Evolutionary conservation across 1,140 invertebrate species (phyloP), one percentile per base, ranked within the genome.

Genomic region (Anastrepha obliqua): DNA sequence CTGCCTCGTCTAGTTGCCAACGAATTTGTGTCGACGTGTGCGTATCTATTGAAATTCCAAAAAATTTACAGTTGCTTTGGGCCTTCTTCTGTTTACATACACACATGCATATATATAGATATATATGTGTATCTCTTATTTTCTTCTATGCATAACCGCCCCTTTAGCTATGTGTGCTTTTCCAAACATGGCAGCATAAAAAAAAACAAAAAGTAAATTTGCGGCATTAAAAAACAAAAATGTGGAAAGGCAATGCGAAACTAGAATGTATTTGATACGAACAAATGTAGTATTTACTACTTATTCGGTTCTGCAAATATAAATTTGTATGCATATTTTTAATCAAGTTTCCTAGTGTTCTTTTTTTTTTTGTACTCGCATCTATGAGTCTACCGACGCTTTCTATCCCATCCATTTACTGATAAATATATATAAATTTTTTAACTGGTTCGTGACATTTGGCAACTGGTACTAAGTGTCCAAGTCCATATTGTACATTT

Each of bases 381-480:
- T 29, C 29, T 1, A 1, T 29, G 29, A 1, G 29, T 29, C 29
- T 29, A 1, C 29, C 29, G 29, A 29, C n/a, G n/a, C 1, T 62
- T 55, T 55, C 11, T 15, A 15, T 4, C 1, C n/a, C 29, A 11
- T 55, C 44, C 15, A 81, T 51, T 55, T 81, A 17, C 17, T 81
- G 17, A 29, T 3, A 62, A 62, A 62, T 55, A 55, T 29, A 29
- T 29, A 29, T 29, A 29, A 47, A 8, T 81, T 81, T 47, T 47
- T 81, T 81, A 81, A 55, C 74, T 81, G 17, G 47, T 20, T 81
- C 74, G 74, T 81, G 74, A 81, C 74, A 81, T 81, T 81, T 81
- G 74, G 74, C 47, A 81, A 81, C n/a, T 81, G 74, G 47, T 81
- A 81, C 74, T 58, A 81, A 81, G 74, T 81, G 55, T 81, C 74